phyloP scores from a whole-genome alignment of 2,797 vertebrate genomes.

The Sebastes glaucus region DNA sequence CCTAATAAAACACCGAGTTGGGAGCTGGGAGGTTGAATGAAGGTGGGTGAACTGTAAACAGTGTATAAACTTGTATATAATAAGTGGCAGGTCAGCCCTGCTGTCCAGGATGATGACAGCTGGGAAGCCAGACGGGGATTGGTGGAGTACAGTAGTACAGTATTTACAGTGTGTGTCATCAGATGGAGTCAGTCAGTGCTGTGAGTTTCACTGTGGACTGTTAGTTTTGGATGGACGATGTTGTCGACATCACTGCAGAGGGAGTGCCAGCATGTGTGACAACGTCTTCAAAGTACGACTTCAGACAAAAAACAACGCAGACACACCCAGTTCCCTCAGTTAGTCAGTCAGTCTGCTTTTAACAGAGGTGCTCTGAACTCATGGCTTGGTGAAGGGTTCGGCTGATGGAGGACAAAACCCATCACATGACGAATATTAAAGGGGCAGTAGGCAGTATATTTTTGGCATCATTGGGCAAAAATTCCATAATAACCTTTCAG shows the following conservation, averaged over 20 bases:
- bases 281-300: background rate
- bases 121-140: background rate
- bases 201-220: constrained; percentile 28
- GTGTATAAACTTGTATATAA: background rate
- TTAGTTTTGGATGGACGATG: constrained; percentile 25
- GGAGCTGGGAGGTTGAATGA: background rate
- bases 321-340: background rate
- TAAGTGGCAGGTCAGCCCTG: background rate
- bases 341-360: background rate
- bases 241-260: constrained; percentile 15
- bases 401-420: background rate
- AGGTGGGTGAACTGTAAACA: background rate
- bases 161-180: background rate
- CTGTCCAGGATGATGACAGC: background rate
- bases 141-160: background rate
- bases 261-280: constrained; percentile 7
- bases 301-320: background rate
- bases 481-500: too few relatives aligned
- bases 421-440: background rate
- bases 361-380: background rate
- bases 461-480: too few relatives aligned
- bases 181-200: background rate
- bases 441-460: too few relatives aligned
- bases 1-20: background rate
- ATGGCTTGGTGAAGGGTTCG: background rate